Evolutionary conservation across 1,140 invertebrate genomes (phyloP).

Genomic region (Oedothorax gibbosus): DNA sequence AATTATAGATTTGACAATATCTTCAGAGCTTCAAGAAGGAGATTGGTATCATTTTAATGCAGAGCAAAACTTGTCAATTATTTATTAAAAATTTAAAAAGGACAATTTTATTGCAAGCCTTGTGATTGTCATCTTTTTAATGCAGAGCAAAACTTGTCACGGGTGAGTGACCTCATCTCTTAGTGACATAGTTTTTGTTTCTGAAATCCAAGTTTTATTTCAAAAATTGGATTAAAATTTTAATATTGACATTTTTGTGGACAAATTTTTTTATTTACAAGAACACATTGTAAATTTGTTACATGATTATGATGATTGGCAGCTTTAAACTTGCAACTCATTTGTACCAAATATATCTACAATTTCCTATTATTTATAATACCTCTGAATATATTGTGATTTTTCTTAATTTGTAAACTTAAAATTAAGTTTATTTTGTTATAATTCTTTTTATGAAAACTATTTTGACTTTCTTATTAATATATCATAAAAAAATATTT

Average conservation of each 20-base stretch:
- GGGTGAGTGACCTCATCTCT: conserved; percentile 49
- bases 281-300: too few relatives aligned
- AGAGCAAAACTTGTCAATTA: neutral
- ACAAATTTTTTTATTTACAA: too few relatives aligned
- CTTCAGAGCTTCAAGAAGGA: neutral
- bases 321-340: too few relatives aligned
- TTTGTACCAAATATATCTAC: too few relatives aligned
- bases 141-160: conserved; percentile 22
- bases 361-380: too few relatives aligned
- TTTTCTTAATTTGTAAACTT: too few relatives aligned
- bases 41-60: neutral
- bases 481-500: too few relatives aligned
- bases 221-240: neutral
- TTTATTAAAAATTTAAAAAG: neutral
- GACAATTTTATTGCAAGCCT: neutral
- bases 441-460: too few relatives aligned
- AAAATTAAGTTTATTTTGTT: too few relatives aligned
- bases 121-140: neutral
- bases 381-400: too few relatives aligned
- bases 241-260: neutral
- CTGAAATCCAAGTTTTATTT: neutral
- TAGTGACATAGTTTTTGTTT: conserved; percentile 37
- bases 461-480: too few relatives aligned
- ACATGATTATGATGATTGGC: too few relatives aligned
- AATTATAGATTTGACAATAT: neutral